Conservation (phyloP, 2,113 vertebrate species). For the Atrichornis clamosus region DNA sequence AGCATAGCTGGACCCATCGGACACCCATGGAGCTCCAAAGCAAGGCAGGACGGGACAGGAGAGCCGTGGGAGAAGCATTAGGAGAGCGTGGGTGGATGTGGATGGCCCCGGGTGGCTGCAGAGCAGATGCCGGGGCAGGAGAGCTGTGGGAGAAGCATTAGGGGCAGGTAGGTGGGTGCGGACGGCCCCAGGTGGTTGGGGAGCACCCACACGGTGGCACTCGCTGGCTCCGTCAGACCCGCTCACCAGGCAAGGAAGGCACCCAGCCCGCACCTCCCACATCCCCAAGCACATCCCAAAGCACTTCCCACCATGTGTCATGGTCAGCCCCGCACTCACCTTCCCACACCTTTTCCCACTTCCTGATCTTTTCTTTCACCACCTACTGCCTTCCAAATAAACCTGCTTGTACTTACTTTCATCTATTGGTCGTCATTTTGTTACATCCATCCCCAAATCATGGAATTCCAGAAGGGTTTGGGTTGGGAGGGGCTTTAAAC, state of each 20-base stretch:
- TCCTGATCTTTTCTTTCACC: neutral
- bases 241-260: neutral
- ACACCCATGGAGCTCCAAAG: neutral
- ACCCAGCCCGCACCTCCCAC: neutral
- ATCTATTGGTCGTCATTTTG: neutral
- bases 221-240: too few relatives aligned
- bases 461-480: neutral
- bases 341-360: neutral
- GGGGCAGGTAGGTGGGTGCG: neutral
- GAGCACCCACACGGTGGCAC: neutral
- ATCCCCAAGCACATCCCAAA: neutral
- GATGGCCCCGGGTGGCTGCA: neutral
- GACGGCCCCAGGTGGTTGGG: neutral
- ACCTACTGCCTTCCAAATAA: neutral
- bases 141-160: neutral
- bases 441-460: neutral
- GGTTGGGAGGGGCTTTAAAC: neutral
- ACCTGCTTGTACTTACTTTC: neutral
- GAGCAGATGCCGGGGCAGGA: neutral
- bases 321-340: neutral
- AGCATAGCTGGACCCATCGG: neutral
- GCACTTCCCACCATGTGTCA: neutral
- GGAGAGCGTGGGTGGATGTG: neutral
- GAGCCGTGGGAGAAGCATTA: neutral
- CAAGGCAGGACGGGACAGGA: neutral